These are phyloP conservation scores for Microplitis manilae DNA, from an alignment of 2,888 invertebrate species.

Conservation along the genomic window DNA sequence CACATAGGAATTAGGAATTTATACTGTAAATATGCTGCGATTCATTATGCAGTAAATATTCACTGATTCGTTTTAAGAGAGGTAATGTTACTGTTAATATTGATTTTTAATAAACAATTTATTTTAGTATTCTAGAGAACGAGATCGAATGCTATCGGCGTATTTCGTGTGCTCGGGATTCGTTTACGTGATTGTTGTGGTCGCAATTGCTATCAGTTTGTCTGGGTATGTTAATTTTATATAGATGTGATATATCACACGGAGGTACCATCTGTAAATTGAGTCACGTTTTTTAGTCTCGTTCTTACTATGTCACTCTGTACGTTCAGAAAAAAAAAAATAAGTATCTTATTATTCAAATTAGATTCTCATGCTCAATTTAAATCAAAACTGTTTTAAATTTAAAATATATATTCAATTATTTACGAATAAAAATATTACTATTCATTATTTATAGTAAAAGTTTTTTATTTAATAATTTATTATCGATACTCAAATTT, in stretches of 20 bases:
- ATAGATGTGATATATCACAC: neutral
- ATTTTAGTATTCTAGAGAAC: conserved; percentile 85
- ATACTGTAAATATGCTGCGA: too few relatives aligned
- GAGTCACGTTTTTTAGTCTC: neutral
- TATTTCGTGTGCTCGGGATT: conserved; percentile 88
- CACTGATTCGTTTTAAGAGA: too few relatives aligned
- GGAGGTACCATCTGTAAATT: neutral
- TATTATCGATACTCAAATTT: too few relatives aligned
- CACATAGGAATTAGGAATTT: too few relatives aligned
- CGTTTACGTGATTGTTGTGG: conserved; percentile 80
- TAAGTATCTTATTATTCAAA: neutral
- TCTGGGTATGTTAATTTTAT: conserved; percentile 74
- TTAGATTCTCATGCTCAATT: neutral
- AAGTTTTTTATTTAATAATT: too few relatives aligned
- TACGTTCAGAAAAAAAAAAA: too few relatives aligned
- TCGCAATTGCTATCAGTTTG: conserved; percentile 80
- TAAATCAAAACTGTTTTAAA: too few relatives aligned
- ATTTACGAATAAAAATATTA: too few relatives aligned
- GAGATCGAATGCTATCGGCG: conserved; percentile 88
- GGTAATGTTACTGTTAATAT: neutral
- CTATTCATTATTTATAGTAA: too few relatives aligned
- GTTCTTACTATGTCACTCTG: neutral
- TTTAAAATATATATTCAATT: too few relatives aligned
- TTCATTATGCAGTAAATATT: too few relatives aligned
- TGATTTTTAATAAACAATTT: conserved; percentile 13